Base-by-base conservation (phyloP, 1,140 invertebrate genomes). In the Procambarus clarkii region DNA sequence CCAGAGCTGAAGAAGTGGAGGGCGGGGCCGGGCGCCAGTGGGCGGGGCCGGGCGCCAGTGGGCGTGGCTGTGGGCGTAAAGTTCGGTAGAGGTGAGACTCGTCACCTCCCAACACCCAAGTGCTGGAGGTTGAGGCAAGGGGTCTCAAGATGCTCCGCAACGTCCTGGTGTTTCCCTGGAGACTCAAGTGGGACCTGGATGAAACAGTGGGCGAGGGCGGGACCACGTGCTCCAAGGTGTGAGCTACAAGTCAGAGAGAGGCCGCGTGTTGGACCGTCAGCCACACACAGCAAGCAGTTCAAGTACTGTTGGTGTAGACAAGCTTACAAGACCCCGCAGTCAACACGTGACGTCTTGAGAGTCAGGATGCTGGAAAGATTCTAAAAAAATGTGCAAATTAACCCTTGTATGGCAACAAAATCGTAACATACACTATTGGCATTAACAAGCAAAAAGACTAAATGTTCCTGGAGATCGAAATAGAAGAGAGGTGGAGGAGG, bases 111-210 rank as follows among this genome's bases (percentile, higher is more conserved):
- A 74, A 74, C 34, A 74, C n/a, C 11, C n/a, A n/a, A 74, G 69
- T 34, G 34, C 34, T 74, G 69, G 69, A 24, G n/a, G 24, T 21
- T 74, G 69, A n/a, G 21, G 69, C 69, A 7, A 34, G 69, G 34
- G 69, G 69, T 74, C n/a, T 74, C 69, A 74, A 21, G 69, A 74
- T 74, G 69, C n/a, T 74, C 69, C 69, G 69, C 69, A 74, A 74
- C n/a, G 69, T 74, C 69, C 69, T 74, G 3, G 69, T 74, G n/a
- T 74, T 74, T 21, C 69, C 69, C 7, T 74, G 69, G 69, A 74
- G 69, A 74, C 69, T 74, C 5, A 74, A 74, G 69, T 74, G 69
- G 69, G 69, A 74, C 69, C 24, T 3, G 24, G n/a, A 34, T n/a
- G 24, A 74, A 2, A 44, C 7, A 74, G 69, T 74, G n/a, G 69